Percentiles rank a stretch among this genome's conserved stretches.
Evolutionary conservation across 53 echinoderm and acorn worm genomes (phyloP).

Genomic region (Temnopleurus reevesii): DNA sequence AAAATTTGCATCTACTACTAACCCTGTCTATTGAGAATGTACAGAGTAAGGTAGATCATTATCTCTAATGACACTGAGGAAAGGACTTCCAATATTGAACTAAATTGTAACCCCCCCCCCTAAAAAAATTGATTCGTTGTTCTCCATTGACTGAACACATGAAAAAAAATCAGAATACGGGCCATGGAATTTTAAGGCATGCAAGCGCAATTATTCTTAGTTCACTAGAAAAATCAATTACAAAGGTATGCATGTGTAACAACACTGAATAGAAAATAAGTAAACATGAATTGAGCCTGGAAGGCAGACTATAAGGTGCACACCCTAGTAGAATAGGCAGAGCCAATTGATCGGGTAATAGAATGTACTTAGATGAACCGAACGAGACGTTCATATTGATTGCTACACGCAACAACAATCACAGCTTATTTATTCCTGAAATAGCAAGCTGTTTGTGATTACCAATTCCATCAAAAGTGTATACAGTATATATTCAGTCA

Average conservation of each 20-base stretch:
- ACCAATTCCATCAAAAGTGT: neutral
- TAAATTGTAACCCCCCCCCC: neutral
- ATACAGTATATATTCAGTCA: too few species aligned
- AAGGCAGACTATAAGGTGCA: neutral
- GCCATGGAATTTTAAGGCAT: too few species aligned
- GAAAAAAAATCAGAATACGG: neutral
- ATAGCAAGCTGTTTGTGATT: neutral
- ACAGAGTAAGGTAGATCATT: too few species aligned
- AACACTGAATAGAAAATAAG: too few species aligned
- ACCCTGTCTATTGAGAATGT: too few species aligned
- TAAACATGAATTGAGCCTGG: neutral
- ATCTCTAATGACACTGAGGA: too few species aligned
- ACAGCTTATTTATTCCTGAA: neutral
- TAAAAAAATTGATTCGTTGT: neutral
- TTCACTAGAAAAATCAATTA: neutral
- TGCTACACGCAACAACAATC: constrained; percentile 3
- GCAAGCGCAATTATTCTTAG: neutral
- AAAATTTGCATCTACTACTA: too few species aligned
- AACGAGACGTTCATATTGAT: constrained; percentile 27
- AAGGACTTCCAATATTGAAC: too few species aligned
- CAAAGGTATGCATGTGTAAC: too few species aligned
- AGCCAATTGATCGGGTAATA: constrained; percentile 16
- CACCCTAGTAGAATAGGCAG: neutral
- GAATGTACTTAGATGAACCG: neutral
- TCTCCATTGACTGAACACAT: neutral